Conservation (phyloP, 1,140 invertebrate genomes). For the Zaprionus ghesquierei region DNA sequence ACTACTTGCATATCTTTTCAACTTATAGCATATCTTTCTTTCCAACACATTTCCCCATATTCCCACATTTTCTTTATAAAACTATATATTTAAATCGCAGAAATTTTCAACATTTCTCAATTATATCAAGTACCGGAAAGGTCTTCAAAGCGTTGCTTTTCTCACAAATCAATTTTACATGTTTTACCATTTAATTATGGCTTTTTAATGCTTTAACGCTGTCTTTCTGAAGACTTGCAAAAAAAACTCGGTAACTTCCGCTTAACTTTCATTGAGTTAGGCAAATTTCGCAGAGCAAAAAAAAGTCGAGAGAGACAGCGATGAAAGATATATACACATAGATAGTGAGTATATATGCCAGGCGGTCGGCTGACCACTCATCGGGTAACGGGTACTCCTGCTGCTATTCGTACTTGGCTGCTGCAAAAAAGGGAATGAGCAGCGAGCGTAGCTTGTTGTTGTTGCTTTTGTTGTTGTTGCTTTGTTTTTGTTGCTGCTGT, state of each 20-base stretch:
- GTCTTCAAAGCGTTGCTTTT: not conserved
- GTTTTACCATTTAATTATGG: conserved; percentile 6
- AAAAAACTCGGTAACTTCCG: conserved; percentile 6
- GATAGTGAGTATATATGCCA: not conserved
- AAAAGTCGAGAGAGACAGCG: not conserved
- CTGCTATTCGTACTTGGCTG: conserved; percentile 16
- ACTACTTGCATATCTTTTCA: no score
- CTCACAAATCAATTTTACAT: not conserved
- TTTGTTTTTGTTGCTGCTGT: not conserved
- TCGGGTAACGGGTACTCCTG: conserved; percentile 15
- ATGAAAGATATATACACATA: not conserved
- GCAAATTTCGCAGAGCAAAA: conserved; percentile 23
- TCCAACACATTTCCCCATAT: not conserved
- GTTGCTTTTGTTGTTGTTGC: conserved; percentile 27
- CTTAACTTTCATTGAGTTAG: conserved; percentile 33
- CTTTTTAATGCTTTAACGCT: no score
- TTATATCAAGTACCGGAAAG: not conserved
- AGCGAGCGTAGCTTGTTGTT: conserved; percentile 32
- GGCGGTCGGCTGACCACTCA: conserved; percentile 16
- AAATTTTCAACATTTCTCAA: not conserved
- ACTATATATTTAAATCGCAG: not conserved
- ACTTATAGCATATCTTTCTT: no score
- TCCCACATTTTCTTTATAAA: not conserved
- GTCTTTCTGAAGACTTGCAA: not conserved
- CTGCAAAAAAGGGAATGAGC: conserved; percentile 56